Conservation (phyloP, 1,140 invertebrate species). For the Armadillidium nasatum region DNA sequence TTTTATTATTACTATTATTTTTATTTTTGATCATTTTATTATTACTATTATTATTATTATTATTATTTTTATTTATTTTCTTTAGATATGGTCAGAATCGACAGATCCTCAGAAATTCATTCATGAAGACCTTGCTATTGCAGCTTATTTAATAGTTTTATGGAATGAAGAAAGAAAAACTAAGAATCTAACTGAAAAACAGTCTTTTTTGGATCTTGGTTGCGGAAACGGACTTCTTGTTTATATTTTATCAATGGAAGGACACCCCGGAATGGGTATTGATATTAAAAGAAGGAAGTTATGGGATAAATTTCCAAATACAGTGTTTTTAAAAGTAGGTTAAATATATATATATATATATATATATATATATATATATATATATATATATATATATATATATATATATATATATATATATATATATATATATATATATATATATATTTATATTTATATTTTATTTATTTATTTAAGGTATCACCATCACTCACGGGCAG, state of each 20-base stretch:
- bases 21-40: slow-evolving; percentile 16
- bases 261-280: slow-evolving; percentile 77
- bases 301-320: slow-evolving; percentile 73
- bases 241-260: slow-evolving; percentile 77
- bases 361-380: not conserved
- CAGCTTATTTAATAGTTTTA: slow-evolving; percentile 77
- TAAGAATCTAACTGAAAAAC: slow-evolving; percentile 48
- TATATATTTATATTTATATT: too few relatives aligned
- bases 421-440: too few relatives aligned
- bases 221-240: slow-evolving; percentile 96
- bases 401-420: too few relatives aligned
- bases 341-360: not conserved
- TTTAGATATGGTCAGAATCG: slow-evolving; percentile 70
- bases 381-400: not conserved
- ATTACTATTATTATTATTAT: slow-evolving; percentile 8
- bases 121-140: slow-evolving; percentile 93
- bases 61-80: too few relatives aligned
- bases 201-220: slow-evolving; percentile 86
- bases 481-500: too few relatives aligned
- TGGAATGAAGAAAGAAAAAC: slow-evolving; percentile 60
- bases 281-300: slow-evolving; percentile 85
- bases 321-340: slow-evolving; percentile 42
- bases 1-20: too few relatives aligned
- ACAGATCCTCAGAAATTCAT: slow-evolving; percentile 94
- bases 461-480: too few relatives aligned